Evolutionary conservation across 37 sponge, comb jelly and placozoan genomes (phyloP), one percentile per base, ranked within the genome.

Genomic region (Ianthella basta): DNA sequence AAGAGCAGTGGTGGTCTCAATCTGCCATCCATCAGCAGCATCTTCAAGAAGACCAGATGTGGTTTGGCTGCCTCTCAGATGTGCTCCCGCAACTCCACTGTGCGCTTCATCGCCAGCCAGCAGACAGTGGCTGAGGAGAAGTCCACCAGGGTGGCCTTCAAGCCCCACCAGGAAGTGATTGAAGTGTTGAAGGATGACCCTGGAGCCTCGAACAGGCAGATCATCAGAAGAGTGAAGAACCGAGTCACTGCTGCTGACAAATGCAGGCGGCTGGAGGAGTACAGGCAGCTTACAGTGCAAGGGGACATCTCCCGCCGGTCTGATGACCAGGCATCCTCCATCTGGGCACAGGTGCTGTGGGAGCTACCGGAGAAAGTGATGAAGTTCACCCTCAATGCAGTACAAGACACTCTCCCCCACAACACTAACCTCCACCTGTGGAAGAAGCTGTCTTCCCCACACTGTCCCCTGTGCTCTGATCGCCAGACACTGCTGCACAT

Each of bases 391-490:
- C 73, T 72, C 35, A 72, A 72, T 33, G 73, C 73, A 33, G 40
- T 29, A 8, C 37, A 33, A 40, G 73, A 72, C 40, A 72, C 84
- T 4, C 74, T 84, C 0, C 84, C 84, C 35, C 84, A 84, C 74
- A 84, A 84, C 29, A 74, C 84, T 40, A 72, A 72, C 40, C 66
- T 72, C 14, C 73, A 72, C 19, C 39, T 72, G 73, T 72, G 73
- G 73, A 72, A 32, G 73, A 72, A 72, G 39, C 14, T 37, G 40
- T 40, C 73, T 8, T 34, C 40, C 13, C 38, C 37, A 12, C 32
- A 33, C 73, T 72, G 73, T 19, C 8, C 37, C 14, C 73, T 72
- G 21, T 72, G 73, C 73, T 37, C 73, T 32, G 32, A 72, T 38
- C 37, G 40, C 16, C 73, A 72, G 39, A 72, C 73, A 12, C 73